Percentiles rank a stretch among this genome's conserved stretches.
Evolutionary conservation across 2,888 invertebrate genomes (phyloP).

Genomic region (Polietes domitor): DNA sequence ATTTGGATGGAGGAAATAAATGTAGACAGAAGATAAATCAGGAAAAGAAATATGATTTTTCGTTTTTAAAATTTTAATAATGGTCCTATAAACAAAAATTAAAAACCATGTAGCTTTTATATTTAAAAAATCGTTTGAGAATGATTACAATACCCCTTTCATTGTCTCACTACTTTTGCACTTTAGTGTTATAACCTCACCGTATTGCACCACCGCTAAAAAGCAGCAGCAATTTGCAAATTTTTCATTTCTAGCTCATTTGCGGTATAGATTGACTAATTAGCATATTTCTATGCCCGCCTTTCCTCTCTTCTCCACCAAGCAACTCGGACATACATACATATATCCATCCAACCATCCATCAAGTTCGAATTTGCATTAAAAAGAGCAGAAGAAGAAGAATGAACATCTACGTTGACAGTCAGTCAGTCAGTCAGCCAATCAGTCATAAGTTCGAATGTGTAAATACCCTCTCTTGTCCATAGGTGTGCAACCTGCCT

Average conservation of each 20-base stretch:
- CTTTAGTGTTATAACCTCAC: neutral
- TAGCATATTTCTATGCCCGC: slow-evolving; percentile 10
- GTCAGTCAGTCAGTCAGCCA: neutral
- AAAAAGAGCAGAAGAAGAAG: neutral
- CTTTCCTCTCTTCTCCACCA: neutral
- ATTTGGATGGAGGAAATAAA: no score
- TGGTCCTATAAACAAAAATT: no score
- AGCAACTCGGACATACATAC: neutral
- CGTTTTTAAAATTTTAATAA: no score
- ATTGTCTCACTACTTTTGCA: neutral
- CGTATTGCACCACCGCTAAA: neutral
- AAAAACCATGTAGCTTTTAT: no score
- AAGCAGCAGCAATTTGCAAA: neutral
- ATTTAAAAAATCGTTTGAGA: no score
- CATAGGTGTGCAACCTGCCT: neutral
- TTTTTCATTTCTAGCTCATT: slow-evolving; percentile 22
- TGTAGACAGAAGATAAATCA: no score
- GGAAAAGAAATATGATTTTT: no score
- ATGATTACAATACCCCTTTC: no score
- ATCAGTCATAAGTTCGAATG: neutral
- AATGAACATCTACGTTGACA: neutral
- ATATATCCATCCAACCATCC: neutral
- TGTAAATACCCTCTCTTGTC: neutral
- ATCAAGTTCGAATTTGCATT: neutral
- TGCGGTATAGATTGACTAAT: slow-evolving; percentile 34